Base-by-base conservation (phyloP, 2,888 invertebrate genomes). In the Himalopsyche anomala region DNA sequence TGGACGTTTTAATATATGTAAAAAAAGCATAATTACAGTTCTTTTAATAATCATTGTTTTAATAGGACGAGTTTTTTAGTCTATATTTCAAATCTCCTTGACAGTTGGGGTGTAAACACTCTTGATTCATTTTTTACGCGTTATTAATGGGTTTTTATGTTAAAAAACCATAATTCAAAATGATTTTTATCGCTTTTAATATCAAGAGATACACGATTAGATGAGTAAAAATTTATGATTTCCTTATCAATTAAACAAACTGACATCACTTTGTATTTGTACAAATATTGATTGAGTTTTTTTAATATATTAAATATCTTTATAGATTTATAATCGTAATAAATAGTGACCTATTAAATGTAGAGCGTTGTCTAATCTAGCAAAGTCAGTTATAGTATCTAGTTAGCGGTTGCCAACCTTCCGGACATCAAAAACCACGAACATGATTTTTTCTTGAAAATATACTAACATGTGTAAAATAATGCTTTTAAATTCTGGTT, bases 31-130 rank as follows among this genome's bases (percentile, higher is more conserved):
- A 87, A 87, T 87, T 84, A 85, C 83, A n/a, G 86, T 81, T 74
- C 86, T 86, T 85, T 86, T 86, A 86, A 87, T 87, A 87, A 87
- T 87, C 55, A 84, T 85, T 82, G 83, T 83, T 82, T 40, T 84
- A 87, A 85, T 84, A 80, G 81, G 86, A 87, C 87, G 82, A 80
- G 87, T 86, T 84, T 83, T 51, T 87, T 81, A 56, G 84, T 85
- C 82, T 82, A 84, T 85, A 82, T 81, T 84, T 87, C 85, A 87
- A 83, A 82, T 74, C 36, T 36, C 28, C 38, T 5, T 28, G 74
- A 74, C 74, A 74, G 74, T 74, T 74, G 12, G 74, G 74, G 74
- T 74, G 74, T 74, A 74, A 17, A 74, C 74, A 74, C 74, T 74
- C 36, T 74, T 74, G 74, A 74, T 36, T 74, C 74, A 62, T 74